A percentile compares a stretch with the other conserved stretches of the same genome.
phyloP scores from a whole-genome alignment of 2,888 invertebrate genomes.

The Ectropis crepuscularia region DNA sequence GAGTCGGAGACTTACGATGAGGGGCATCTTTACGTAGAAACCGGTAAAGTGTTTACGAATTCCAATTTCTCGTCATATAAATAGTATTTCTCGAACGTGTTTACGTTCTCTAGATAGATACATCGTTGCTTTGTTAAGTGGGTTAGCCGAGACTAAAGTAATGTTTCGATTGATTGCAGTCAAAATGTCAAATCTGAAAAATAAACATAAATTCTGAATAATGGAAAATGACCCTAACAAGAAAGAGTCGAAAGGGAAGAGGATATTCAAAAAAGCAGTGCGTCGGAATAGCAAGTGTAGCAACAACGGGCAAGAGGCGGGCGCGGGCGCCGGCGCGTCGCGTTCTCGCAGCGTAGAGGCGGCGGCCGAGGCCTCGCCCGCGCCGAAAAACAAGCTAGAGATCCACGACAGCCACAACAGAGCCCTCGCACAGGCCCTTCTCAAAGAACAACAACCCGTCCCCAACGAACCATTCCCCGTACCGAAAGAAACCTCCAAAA shows the following conservation, averaged over 20 bases:
- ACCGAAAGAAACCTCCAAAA: constrained; percentile 51
- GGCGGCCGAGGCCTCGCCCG: constrained; percentile 61
- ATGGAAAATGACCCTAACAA: constrained; percentile 82
- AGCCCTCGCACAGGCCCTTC: constrained; percentile 50
- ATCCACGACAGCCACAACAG: constrained; percentile 64
- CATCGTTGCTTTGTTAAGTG: neutral
- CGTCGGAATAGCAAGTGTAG: constrained; percentile 72
- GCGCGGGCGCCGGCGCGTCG: constrained; percentile 55
- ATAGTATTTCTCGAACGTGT: constrained; percentile 1
- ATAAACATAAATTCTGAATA: constrained; percentile 59
- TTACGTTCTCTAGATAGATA: constrained; percentile 2
- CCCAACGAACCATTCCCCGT: constrained; percentile 43
- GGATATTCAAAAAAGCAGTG: constrained; percentile 74
- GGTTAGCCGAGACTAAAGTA: constrained; percentile 5
- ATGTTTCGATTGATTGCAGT: constrained; percentile 54
- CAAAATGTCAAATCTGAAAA: constrained; percentile 66
- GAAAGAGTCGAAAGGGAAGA: constrained; percentile 79
- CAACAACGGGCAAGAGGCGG: constrained; percentile 63
- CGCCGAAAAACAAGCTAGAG: constrained; percentile 55
- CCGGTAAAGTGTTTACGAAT: constrained; percentile 54
- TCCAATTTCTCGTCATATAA: constrained; percentile 10
- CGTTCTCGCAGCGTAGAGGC: constrained; percentile 71
- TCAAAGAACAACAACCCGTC: constrained; percentile 30
- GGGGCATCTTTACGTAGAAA: constrained; percentile 62
- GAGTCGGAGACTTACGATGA: constrained; percentile 63